Percentiles rank a stretch among this genome's conserved stretches.
Conservation (phyloP, 2,888 invertebrate species). For the Palloptera scutellata region DNA sequence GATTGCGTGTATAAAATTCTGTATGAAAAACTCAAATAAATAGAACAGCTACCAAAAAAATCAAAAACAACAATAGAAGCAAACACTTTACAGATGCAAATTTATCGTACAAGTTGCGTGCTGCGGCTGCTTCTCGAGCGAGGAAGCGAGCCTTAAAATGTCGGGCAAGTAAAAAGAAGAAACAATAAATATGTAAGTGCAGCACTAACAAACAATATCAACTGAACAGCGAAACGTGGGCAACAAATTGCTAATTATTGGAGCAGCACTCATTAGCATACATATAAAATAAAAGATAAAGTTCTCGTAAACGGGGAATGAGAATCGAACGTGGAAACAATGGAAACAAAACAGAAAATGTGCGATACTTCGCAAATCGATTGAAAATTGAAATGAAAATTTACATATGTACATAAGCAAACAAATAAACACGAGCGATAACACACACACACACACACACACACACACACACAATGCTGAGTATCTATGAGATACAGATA, state of each 20-base stretch:
- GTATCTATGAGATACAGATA: background rate
- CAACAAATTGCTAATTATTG: too few species aligned
- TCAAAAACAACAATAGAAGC: conserved; percentile 9
- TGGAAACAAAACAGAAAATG: background rate
- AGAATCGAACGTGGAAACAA: background rate
- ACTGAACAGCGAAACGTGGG: too few species aligned
- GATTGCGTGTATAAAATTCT: too few species aligned
- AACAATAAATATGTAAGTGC: background rate
- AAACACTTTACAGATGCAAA: conserved; percentile 19
- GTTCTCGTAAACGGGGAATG: too few species aligned
- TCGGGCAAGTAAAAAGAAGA: background rate
- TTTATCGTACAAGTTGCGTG: conserved; percentile 6
- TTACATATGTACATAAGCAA: background rate
- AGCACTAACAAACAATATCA: background rate
- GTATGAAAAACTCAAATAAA: too few species aligned
- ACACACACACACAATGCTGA: background rate
- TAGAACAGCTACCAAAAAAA: background rate
- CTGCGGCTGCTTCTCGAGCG: too few species aligned
- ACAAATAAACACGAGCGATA: background rate
- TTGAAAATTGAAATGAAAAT: background rate
- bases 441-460: too few species aligned
- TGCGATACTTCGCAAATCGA: conserved; percentile 4
- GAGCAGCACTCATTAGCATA: background rate
- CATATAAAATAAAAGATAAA: background rate
- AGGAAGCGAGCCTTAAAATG: too few species aligned